phyloP scores from a whole-genome alignment of 2,888 invertebrate genomes.

The Leptopilina syphax region DNA sequence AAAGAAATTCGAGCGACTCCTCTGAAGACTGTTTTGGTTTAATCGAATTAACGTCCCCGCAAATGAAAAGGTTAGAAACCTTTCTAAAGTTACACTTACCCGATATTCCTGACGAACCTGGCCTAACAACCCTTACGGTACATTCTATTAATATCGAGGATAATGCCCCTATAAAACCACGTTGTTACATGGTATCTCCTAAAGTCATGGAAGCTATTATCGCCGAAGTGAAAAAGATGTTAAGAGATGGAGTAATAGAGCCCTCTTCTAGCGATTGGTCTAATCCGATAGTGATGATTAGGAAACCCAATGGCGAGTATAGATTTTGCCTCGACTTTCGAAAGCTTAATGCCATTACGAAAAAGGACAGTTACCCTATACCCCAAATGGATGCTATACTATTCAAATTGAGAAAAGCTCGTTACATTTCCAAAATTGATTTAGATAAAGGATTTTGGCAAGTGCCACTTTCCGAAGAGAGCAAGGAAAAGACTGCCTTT shows the following conservation, averaged over 20 bases:
- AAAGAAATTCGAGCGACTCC: neutral
- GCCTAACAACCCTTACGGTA: neutral
- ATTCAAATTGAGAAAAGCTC: too few relatives aligned
- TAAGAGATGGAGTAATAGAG: conserved; percentile 49
- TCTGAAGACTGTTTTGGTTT: neutral
- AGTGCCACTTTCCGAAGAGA: too few relatives aligned
- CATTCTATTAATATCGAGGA: conserved; percentile 15
- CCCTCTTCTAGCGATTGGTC: conserved; percentile 55
- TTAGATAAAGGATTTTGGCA: too few relatives aligned
- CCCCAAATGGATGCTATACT: too few relatives aligned
- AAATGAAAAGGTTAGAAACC: neutral
- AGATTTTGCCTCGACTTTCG: neutral
- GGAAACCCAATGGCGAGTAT: conserved; percentile 43
- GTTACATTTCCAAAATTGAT: too few relatives aligned
- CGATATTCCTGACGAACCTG: neutral
- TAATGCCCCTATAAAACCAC: conserved; percentile 44
- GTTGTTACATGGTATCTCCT: conserved; percentile 48
- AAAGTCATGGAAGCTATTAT: conserved; percentile 41
- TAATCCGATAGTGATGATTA: conserved; percentile 51
- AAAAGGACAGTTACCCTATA: too few relatives aligned
- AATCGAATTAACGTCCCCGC: neutral
- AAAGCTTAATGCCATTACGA: neutral
- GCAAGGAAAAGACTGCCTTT: too few relatives aligned
- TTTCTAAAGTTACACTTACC: neutral
- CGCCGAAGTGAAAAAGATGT: conserved; percentile 46